phyloP scores from a whole-genome alignment of 1,140 invertebrate genomes.

The Sycophila sp. region DNA sequence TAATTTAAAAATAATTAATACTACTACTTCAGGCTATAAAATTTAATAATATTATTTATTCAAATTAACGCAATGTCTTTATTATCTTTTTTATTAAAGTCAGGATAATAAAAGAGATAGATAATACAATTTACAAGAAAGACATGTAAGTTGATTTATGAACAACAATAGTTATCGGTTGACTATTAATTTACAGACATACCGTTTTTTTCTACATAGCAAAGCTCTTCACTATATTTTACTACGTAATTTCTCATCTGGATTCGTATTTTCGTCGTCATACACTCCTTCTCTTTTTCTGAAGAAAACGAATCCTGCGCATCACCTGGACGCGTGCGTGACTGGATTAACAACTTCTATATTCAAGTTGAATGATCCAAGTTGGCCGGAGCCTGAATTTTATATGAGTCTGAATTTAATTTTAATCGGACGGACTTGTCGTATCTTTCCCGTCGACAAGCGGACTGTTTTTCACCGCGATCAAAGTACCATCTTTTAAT shows the following conservation, averaged over 20 bases:
- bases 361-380: constrained; percentile 21
- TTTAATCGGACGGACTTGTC: constrained; percentile 1
- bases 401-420: constrained; percentile 21
- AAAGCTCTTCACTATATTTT: background rate
- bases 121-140: no score
- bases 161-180: no score
- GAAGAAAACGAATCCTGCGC: background rate
- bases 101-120: no score
- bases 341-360: constrained; percentile 12
- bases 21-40: no score
- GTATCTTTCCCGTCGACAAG: constrained; percentile 2
- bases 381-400: background rate
- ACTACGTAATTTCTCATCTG: background rate
- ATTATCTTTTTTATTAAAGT: no score
- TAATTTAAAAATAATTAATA: no score
- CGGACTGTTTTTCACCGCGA: background rate
- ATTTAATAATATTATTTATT: no score
- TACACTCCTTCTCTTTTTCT: background rate
- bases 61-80: no score
- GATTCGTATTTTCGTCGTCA: no score
- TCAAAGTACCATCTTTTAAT: background rate
- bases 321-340: background rate
- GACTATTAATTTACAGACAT: no score
- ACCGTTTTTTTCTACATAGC: no score
- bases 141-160: no score